Base-by-base conservation (phyloP, 2,888 invertebrate species). In the Lepidochitona cinerea region DNA sequence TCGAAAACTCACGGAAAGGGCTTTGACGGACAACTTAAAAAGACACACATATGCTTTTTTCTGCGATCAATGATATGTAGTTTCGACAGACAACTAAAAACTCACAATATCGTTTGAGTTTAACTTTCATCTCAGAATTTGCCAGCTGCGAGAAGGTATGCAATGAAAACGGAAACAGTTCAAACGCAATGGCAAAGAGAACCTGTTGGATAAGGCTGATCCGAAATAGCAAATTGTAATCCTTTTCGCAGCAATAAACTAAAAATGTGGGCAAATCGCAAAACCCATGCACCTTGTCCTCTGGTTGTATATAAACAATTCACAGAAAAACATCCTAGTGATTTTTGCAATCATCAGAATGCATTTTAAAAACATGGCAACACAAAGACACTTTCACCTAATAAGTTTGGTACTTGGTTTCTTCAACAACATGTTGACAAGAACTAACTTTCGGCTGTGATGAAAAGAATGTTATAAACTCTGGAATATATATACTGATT, bases 401-500 rank as follows among this genome's bases (percentile, higher is more conserved):
- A 52, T 32, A 7, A 1, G 18, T 1, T 9, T n/a, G 66, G 0
- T 4, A 59, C n/a, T 26, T 73, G 73, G 73, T 73, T 73, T n/a
- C 54, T 52, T 12, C 35, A 12, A 53, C 72, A 72, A 37, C 72
- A 37, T 1, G 49, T 54, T 23, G 68, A 64, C 4, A 59, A 59
- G 18, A 36, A 74, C 36, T 71, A 71, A 53, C 59, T 74, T 29
- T 29, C 52, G n/a, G 26, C 64, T 23, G 12, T 71, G 33, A 68
- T 74, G 74, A 70, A 53, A 32, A 65, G 52, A 35, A 74, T 74
- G 74, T 26, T 23, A 33, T 54, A 52, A 4, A 26, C 65, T 33
- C 52, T 68, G 18, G 65, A 52, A 37, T 69, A 37, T 69, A 14
- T 29, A 26, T 1, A 1, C 32, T 41, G 52, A 69, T n/a, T n/a